These are phyloP conservation scores for Masticophis lateralis DNA, from an alignment of 2,797 vertebrate genomes.

Conservation along the genomic window DNA sequence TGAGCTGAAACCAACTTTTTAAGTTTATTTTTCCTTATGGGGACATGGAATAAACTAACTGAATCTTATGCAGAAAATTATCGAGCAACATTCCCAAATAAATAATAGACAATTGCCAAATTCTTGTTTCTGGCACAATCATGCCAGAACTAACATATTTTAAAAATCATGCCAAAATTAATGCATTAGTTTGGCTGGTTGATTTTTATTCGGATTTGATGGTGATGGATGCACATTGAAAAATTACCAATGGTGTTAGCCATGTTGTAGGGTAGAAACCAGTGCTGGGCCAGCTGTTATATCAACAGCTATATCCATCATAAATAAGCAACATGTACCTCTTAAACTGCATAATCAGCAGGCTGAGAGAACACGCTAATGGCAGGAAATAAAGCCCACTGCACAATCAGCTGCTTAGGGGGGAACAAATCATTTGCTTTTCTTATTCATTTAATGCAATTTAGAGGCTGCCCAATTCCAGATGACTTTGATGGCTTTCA, in stretches of 20 bases:
- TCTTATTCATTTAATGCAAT: not conserved
- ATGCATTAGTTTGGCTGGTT: not conserved
- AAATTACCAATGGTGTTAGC: not conserved
- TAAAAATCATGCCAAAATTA: not conserved
- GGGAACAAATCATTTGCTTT: not conserved
- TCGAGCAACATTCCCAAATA: not conserved
- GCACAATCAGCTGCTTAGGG: not conserved
- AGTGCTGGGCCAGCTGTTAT: not conserved
- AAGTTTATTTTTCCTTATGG: not conserved
- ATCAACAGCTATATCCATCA: not conserved
- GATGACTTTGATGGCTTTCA: not conserved
- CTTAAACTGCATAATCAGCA: not conserved
- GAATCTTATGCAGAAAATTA: not conserved
- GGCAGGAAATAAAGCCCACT: not conserved
- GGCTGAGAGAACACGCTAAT: not conserved
- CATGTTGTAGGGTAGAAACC: not conserved
- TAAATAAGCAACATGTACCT: not conserved
- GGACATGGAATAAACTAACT: not conserved
- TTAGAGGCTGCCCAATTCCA: not conserved
- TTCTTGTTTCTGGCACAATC: not conserved
- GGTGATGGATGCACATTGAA: not conserved
- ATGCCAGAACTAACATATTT: not conserved
- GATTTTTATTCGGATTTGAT: not conserved
- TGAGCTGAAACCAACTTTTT: not conserved
- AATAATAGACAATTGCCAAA: not conserved